Evolutionary conservation across 2,797 vertebrate genomes (phyloP).

Genomic region (Gephyroberyx darwinii): DNA sequence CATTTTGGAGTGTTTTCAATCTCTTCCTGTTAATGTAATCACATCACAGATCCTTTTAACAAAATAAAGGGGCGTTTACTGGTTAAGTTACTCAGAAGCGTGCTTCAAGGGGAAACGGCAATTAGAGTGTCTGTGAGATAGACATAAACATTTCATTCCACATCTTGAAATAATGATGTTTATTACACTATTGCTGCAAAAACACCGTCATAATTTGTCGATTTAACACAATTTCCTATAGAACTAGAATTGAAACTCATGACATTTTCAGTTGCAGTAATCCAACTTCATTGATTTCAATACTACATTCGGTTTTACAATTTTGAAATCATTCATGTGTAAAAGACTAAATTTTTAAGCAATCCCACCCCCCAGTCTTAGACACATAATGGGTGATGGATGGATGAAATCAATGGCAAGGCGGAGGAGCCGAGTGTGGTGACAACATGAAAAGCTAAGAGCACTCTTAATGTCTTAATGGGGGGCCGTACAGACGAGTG

Average conservation of each 20-base stretch:
- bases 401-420: conserved; percentile 35
- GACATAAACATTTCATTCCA: conserved; percentile 13
- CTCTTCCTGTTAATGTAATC: too few species aligned
- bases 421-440: conserved; percentile 9
- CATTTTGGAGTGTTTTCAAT: too few species aligned
- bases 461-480: conserved; percentile 32
- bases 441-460: conserved; percentile 42
- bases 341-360: conserved; percentile 54
- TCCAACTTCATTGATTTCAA: conserved; percentile 55
- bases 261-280: conserved; percentile 54
- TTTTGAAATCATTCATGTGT: conserved; percentile 48
- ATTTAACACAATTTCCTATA: conserved; percentile 26
- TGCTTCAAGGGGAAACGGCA: conserved; percentile 36
- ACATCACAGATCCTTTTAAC: too few species aligned
- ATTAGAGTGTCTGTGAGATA: conserved; percentile 36
- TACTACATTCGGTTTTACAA: background rate
- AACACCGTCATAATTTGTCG: conserved; percentile 28
- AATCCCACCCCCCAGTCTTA: conserved; percentile 26
- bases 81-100: conserved; percentile 28
- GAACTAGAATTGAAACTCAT: conserved; percentile 53
- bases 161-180: conserved; percentile 31
- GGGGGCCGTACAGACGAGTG: background rate
- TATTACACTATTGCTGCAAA: background rate
- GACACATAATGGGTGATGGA: conserved; percentile 46
- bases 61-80: conserved; percentile 19